Evolutionary conservation across 2,888 invertebrate species (phyloP), one percentile per base, ranked within the genome.

Genomic region (Cecidostiba fungosa): DNA sequence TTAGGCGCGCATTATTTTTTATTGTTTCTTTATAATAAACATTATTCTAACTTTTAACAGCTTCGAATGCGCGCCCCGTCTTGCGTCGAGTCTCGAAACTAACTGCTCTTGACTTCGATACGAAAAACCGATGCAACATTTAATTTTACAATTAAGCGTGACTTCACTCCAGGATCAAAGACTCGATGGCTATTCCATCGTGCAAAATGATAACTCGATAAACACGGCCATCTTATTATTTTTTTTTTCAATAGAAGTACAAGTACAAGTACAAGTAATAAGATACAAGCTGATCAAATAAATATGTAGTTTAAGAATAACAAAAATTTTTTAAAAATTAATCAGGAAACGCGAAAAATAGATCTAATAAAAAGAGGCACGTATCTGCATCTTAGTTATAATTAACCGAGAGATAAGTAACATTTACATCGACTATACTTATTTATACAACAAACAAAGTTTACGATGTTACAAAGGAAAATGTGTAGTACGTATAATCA

Each of bases 121-220:
- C 54, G 59, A 83, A 82, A 86, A 79, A 86, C 69, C 59, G 47
- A 84, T 84, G 78, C 78, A 84, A 78, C 81, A 82, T 79, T 85
- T 36, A 82, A 82, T 84, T 78, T 72, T 84, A 84, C 39, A 84
- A 77, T 79, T 74, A 85, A 86, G 82, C 86, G 79, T 85, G 82
- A 85, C 81, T 85, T 87, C 50, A 78, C 77, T 87, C 62, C 87
- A 16, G 87, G 85, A 87, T 87, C 87, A 87, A 32, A 87, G 85
- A 87, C 87, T 87, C 85, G 62, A 84, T 50, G 84, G 83, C 81
- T 84, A 84, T 66, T 69, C 73, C 66, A 77, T 77, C 85, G 77
- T 77, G 36, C 72, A 54, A 84, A 77, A 43, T 77, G 4, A 78
- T 66, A 26, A 72, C 19, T 50, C 12, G 14, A 10, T 14, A 73